phyloP scores from a whole-genome alignment of 2,113 vertebrate species.

The Eudyptes chrysolophus region DNA sequence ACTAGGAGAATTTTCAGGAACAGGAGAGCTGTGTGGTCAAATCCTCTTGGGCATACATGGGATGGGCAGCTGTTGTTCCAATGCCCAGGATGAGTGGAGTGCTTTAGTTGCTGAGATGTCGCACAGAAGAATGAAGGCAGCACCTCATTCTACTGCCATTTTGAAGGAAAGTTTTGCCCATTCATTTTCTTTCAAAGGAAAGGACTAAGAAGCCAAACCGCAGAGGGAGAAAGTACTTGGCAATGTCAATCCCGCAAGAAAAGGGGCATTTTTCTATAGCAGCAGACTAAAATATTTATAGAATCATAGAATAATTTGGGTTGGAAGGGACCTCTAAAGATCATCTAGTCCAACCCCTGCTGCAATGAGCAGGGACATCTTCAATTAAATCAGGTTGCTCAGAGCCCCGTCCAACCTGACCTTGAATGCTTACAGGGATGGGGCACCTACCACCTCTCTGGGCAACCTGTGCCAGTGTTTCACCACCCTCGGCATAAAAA shows the following conservation, averaged over 20 bases:
- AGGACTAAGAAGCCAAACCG: not conserved
- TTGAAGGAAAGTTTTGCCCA: not conserved
- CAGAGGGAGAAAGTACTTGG: not conserved
- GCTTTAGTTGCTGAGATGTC: not conserved
- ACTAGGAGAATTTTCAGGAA: not conserved
- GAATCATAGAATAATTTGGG: too few relatives aligned
- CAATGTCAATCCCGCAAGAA: not conserved
- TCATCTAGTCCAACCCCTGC: too few relatives aligned
- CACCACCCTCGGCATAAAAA: too few relatives aligned
- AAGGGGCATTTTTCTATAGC: not conserved
- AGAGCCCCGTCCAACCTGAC: too few relatives aligned
- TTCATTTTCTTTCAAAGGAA: not conserved
- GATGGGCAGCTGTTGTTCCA: not conserved
- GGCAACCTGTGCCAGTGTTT: too few relatives aligned
- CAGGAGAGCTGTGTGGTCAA: not conserved
- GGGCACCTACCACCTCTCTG: too few relatives aligned
- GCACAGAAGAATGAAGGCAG: not conserved
- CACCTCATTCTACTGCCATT: not conserved
- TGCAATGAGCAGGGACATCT: too few relatives aligned
- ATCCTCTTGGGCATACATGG: not conserved
- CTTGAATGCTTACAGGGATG: too few relatives aligned
- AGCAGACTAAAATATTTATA: not conserved
- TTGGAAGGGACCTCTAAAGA: too few relatives aligned
- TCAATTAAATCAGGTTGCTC: too few relatives aligned
- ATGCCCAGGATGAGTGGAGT: not conserved